A percentile compares a stretch with the other conserved stretches of the same genome.
These are phyloP conservation scores for Druon quercuslanigerum DNA, from an alignment of 1,140 invertebrate genomes.

Conservation along the genomic window DNA sequence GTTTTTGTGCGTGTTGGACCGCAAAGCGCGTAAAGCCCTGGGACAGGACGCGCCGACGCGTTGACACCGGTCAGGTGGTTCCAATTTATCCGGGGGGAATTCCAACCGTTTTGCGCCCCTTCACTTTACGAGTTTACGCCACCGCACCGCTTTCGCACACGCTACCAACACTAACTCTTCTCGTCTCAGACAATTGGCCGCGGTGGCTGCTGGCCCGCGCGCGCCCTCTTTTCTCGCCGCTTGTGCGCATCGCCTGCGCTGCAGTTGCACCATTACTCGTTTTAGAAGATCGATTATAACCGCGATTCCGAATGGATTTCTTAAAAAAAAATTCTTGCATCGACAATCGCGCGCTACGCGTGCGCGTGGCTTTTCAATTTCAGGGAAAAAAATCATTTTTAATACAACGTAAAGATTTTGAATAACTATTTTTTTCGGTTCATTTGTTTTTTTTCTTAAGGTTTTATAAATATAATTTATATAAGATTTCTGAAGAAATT, in stretches of 20 bases:
- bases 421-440: too few species aligned
- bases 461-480: too few species aligned
- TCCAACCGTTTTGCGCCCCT: background rate
- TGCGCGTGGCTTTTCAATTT: too few species aligned
- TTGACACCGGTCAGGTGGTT: conserved; percentile 48
- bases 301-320: background rate
- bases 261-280: background rate
- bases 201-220: background rate
- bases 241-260: conserved; percentile 41
- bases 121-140: background rate
- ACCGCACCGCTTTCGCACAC: conserved; percentile 38
- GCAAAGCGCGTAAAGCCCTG: conserved; percentile 55
- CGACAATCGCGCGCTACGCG: too few species aligned
- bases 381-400: too few species aligned
- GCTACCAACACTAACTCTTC: background rate
- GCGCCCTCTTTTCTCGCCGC: background rate
- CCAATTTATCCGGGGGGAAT: conserved; percentile 31
- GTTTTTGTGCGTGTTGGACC: conserved; percentile 55
- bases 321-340: too few species aligned
- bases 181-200: too few species aligned
- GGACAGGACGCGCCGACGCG: conserved; percentile 55
- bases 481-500: too few species aligned
- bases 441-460: too few species aligned
- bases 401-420: too few species aligned
- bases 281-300: background rate